Evolutionary conservation across 30 jellyfish, hydroid and myxozoan genomes (phyloP).

Genomic region (Turritopsis dohrnii): DNA sequence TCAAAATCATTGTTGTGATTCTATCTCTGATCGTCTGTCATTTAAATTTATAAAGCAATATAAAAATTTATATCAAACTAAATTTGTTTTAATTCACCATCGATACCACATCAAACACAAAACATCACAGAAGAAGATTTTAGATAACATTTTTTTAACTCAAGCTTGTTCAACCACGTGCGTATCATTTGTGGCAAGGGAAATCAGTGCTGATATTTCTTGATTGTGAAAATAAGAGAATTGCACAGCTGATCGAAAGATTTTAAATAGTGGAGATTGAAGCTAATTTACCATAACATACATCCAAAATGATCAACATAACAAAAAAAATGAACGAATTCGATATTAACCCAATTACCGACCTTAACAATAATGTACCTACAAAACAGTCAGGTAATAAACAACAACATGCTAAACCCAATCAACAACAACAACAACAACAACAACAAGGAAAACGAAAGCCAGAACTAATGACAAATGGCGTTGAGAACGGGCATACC

Average conservation of each 20-base stretch:
- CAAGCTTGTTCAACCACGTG: not conserved
- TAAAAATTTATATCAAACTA: not conserved
- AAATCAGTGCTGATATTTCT: not conserved
- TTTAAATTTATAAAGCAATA: not conserved
- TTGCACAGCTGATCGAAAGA: not conserved
- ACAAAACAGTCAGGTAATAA: not conserved
- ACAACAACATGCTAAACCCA: conserved; percentile 1
- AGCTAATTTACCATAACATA: not conserved
- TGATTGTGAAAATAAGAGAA: not conserved
- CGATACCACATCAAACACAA: not conserved
- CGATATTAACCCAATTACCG: not conserved
- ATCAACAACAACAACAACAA: conserved; percentile 28
- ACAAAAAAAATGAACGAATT: conserved; percentile 1
- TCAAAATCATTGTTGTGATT: not conserved
- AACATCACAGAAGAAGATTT: not conserved
- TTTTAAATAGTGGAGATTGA: not conserved
- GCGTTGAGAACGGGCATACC: conserved; percentile 1
- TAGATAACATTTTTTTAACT: not conserved
- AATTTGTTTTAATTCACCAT: not conserved
- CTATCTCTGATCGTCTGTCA: not conserved
- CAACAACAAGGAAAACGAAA: not conserved
- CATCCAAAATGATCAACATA: not conserved
- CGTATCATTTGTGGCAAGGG: not conserved
- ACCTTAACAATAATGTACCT: not conserved
- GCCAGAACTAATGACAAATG: not conserved